A percentile compares a stretch with the other conserved stretches of the same genome.
These are phyloP conservation scores for Haliclystus octoradiatus DNA, from an alignment of 30 jellyfish, hydroid and myxozoan genomes.

Conservation along the genomic window DNA sequence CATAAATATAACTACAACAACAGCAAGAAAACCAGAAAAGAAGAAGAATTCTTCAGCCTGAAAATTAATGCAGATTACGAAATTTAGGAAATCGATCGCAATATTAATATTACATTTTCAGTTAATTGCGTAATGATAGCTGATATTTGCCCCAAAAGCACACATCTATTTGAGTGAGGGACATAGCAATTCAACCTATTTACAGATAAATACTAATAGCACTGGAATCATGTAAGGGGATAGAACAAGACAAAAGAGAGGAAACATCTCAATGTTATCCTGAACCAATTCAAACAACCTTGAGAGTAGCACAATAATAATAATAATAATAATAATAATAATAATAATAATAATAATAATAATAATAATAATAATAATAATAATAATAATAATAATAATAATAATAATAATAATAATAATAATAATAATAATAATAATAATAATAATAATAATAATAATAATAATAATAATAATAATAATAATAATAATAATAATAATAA, in stretches of 20 bases:
- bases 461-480: not conserved
- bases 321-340: not conserved
- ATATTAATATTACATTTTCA: too few species aligned
- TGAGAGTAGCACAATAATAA: too few species aligned
- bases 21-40: constrained; percentile 87
- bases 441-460: not conserved
- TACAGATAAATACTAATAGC: too few species aligned
- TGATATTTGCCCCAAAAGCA: too few species aligned
- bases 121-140: too few species aligned
- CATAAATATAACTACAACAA: constrained; percentile 74
- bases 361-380: not conserved
- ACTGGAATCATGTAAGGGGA: too few species aligned
- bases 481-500: not conserved
- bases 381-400: not conserved
- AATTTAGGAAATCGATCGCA: too few species aligned
- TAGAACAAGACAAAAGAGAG: too few species aligned
- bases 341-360: not conserved
- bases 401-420: not conserved
- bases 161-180: too few species aligned
- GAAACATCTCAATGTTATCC: too few species aligned
- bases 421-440: not conserved
- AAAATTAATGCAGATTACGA: not conserved
- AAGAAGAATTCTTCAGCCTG: constrained; percentile 96
- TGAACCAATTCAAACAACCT: too few species aligned
- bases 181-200: too few species aligned